A percentile compares a stretch with the other conserved stretches of the same genome.
These are phyloP conservation scores for Scelioninae gen. 1 DNA, from an alignment of 2,888 invertebrate species.

Conservation along the genomic window DNA sequence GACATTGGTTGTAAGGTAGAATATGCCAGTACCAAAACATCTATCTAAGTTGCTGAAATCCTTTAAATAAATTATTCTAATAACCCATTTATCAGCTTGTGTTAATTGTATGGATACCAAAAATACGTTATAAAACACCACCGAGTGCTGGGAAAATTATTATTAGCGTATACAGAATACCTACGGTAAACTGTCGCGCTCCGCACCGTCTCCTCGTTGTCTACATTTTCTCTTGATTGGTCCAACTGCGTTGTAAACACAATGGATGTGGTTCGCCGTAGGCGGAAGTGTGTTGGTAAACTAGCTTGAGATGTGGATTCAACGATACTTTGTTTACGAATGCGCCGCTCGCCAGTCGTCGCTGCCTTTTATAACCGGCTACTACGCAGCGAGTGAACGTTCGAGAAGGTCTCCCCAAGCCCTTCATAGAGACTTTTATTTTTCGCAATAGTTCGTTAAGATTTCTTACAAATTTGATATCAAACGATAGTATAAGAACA, in stretches of 20 bases:
- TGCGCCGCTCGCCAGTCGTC: constrained; percentile 75
- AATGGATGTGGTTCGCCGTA: constrained; percentile 68
- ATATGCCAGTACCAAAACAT: no score
- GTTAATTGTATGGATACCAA: no score
- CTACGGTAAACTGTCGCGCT: constrained; percentile 82
- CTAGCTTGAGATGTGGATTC: constrained; percentile 74
- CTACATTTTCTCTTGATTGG: constrained; percentile 80
- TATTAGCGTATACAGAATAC: constrained; percentile 69
- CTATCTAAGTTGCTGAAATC: no score
- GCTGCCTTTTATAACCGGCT: constrained; percentile 79
- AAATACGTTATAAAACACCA: background rate
- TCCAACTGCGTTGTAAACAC: constrained; percentile 75
- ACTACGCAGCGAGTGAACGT: constrained; percentile 75
- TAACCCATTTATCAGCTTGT: no score
- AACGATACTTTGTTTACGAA: constrained; percentile 79
- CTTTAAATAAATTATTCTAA: no score
- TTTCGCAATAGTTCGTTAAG: constrained; percentile 12
- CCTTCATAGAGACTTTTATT: constrained; percentile 37
- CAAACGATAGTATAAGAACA: constrained; percentile 3
- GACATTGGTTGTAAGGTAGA: no score
- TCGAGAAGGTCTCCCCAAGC: constrained; percentile 72
- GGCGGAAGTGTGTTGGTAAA: constrained; percentile 46
- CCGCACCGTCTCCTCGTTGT: constrained; percentile 79
- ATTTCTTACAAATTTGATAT: background rate
- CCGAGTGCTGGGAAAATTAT: background rate